These are phyloP conservation scores for Ceryle rudis DNA, from an alignment of 2,797 vertebrate species.

Conservation along the genomic window DNA sequence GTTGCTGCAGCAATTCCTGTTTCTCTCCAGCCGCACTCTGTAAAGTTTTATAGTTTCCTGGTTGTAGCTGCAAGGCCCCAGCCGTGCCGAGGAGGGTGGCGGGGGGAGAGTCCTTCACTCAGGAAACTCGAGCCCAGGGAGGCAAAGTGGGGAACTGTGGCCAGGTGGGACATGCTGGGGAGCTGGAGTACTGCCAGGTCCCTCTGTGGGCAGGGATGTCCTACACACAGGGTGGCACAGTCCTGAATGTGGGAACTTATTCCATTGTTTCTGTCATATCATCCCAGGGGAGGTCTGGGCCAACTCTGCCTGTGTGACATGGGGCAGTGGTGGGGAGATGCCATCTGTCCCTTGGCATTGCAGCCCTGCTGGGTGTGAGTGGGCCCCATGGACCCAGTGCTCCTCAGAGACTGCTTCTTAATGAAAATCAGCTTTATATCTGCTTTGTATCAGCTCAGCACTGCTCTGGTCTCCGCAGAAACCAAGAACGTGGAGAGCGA, in stretches of 20 bases:
- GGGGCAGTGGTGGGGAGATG: neutral
- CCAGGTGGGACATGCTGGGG: neutral
- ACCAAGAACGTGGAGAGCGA: neutral
- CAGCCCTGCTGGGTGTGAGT: rapidly evolving
- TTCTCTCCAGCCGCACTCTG: constrained; percentile 77
- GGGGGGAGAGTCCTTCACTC: constrained; percentile 12
- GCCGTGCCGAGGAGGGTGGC: constrained; percentile 42
- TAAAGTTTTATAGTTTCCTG: constrained; percentile 79
- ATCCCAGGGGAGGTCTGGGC: rapidly evolving
- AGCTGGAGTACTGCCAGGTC: neutral
- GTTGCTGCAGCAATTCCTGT: constrained; percentile 67
- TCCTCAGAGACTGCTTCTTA: neutral
- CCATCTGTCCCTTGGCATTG: rapidly evolving
- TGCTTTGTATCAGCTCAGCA: neutral
- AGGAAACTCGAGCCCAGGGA: constrained; percentile 3
- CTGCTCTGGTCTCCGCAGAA: neutral
- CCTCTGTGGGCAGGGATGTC: neutral
- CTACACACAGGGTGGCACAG: neutral
- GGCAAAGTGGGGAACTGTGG: rapidly evolving
- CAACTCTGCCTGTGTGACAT: rapidly evolving
- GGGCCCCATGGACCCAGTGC: neutral
- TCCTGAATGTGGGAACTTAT: rapidly evolving
- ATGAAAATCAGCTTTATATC: constrained; percentile 42
- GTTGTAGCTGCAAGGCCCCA: constrained; percentile 70
- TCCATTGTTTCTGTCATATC: neutral